A percentile compares a stretch with the other conserved stretches of the same genome.
Conservation (phyloP, 2,797 vertebrate species). For the Cetoscarus ocellatus region DNA sequence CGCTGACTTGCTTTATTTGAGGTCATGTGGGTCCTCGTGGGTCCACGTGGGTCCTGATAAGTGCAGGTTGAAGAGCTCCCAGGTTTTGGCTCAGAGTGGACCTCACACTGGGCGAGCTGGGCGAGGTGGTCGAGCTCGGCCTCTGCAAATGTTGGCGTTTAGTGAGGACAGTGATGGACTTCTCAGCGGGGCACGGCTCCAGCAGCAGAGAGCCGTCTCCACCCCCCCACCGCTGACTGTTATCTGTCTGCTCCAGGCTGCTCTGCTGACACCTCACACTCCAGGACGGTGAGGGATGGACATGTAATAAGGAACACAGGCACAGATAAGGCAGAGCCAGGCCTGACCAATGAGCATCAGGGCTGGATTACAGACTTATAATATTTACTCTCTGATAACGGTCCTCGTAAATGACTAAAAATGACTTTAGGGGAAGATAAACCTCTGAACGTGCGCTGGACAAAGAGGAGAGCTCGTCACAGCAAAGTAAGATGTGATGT, state of each 20-base stretch:
- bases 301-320: constrained; percentile 37
- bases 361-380: constrained; percentile 26
- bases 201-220: constrained; percentile 50
- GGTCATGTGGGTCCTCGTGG: no score
- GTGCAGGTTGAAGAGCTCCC: constrained; percentile 16
- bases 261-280: constrained; percentile 72
- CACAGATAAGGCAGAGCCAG: not conserved
- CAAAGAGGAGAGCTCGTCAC: no score
- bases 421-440: no score
- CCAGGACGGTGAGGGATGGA: constrained; percentile 67
- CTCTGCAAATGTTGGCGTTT: constrained; percentile 47
- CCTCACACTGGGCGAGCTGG: constrained; percentile 6
- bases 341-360: not conserved
- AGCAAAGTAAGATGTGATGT: no score
- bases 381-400: not conserved
- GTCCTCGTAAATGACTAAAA: not conserved
- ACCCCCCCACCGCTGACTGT: constrained; percentile 56
- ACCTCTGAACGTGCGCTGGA: no score
- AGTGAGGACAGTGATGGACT: constrained; percentile 77
- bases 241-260: constrained; percentile 80
- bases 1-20: no score
- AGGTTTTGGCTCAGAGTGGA: constrained; percentile 1
- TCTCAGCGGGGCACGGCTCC: constrained; percentile 73
- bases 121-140: constrained; percentile 21
- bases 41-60: not conserved